Percentiles rank a stretch among this genome's conserved stretches.
phyloP scores from a whole-genome alignment of 2,888 invertebrate genomes.

The Apamea sordens region DNA sequence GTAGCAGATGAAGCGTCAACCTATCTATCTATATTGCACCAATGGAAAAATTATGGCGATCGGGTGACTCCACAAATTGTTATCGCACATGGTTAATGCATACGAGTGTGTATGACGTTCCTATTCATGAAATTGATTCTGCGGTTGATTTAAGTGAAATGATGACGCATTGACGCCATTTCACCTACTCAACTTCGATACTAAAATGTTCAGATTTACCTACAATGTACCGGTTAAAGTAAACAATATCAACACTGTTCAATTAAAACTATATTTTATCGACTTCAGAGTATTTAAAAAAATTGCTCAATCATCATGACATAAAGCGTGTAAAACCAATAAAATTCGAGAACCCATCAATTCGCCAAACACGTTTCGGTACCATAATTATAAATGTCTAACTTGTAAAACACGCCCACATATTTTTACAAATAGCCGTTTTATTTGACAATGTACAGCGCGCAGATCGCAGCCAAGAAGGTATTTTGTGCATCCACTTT shows the following conservation, averaged over 20 bases:
- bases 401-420: constrained; percentile 63
- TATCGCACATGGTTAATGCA: constrained; percentile 53
- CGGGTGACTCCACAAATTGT: constrained; percentile 54
- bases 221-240: constrained; percentile 25
- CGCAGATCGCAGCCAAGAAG: constrained; percentile 73
- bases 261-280: constrained; percentile 5
- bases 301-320: constrained; percentile 56
- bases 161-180: constrained; percentile 67
- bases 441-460: constrained; percentile 73
- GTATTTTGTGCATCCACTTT: constrained; percentile 87
- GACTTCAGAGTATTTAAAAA: constrained; percentile 18
- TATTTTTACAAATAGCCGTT: constrained; percentile 65
- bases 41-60: constrained; percentile 63
- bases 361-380: constrained; percentile 64
- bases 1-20: constrained; percentile 44
- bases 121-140: constrained; percentile 74
- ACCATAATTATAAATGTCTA: constrained; percentile 62
- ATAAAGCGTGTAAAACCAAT: constrained; percentile 64
- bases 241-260: constrained; percentile 19
- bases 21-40: constrained; percentile 35
- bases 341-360: constrained; percentile 66
- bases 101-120: constrained; percentile 64
- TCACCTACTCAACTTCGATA: constrained; percentile 13
- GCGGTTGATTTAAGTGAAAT: constrained; percentile 66
- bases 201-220: constrained; percentile 22